Base-by-base conservation (phyloP, 2,888 invertebrate genomes). In the Pollenia griseotomentosa region DNA sequence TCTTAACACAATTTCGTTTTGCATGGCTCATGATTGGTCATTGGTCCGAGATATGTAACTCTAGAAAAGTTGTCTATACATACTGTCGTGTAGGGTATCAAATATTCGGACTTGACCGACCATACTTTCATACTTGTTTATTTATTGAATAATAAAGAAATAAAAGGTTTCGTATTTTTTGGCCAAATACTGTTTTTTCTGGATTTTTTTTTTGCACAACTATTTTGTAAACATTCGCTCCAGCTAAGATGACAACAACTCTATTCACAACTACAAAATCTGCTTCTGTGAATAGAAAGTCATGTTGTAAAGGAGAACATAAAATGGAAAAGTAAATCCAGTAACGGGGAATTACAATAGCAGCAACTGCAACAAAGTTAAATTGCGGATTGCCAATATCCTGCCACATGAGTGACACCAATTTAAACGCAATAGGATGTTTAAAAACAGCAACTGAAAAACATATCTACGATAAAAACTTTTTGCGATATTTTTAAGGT, bases 361-460 rank as follows among this genome's bases (percentile, higher is more conserved):
- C 16, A 59, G 51, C 19, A 44, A 16, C 6, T 44, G 9, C 12
- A 65, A 73, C 33, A 68, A 63, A 70, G 75, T 70, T 77, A 55
- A 77, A 77, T 83, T 83, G 70, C 70, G 63, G 61, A 46, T 77
- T 77, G 83, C 70, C 83, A 83, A 83, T 83, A 83, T 77, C 63
- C 63, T 83, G 68, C 61, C 83, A 77, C 75, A 70, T 83, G 61
- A 70, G 23, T 61, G 82, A 83, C 75, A 68, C 53, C 75, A 70
- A 83, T 46, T 14, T 55, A 53, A 77, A 83, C 44, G 83, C 59
- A 82, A 66, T 46, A 81, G 65, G 81, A 68, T 81, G 66, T 66
- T 73, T 81, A 51, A 68, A 68, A 51, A 11, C 68, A 68, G 33
- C 23, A 55, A 44, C 19, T 33, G 16, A 46, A 46, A 44, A 44